Base-by-base conservation (phyloP, 1,140 invertebrate species). In the Drosophila pectinifera region DNA sequence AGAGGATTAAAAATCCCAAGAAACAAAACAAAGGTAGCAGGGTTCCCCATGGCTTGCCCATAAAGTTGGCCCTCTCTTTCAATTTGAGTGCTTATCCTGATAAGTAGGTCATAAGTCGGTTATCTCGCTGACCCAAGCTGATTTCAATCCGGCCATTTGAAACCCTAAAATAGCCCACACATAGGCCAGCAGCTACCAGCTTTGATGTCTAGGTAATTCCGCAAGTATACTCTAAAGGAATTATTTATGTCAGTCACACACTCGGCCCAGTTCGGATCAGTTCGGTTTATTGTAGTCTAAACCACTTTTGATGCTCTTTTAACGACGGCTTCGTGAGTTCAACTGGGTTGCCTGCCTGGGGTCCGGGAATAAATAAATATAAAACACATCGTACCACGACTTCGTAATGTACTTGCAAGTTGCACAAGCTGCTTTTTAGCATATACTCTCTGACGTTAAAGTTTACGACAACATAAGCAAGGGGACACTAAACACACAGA, bases 261-360 rank as follows among this genome's bases (percentile, higher is more conserved):
- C 16, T 1, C 48, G 24, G 16, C 16, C 1, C 48, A n/a, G 16
- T 13, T 7, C 11, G 18, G n/a, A n/a, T n/a, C n/a, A n/a, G 18
- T 13, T 43, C 28, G 14, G 36, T 38, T 46, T 58, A 58, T 59
- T 77, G 54, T 38, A 42, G 56, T 68, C 34, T 69, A 61, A 59
- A 53, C 74, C 73, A 77, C 49, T 55, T 69, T 61, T 77, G 63
- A 77, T 77, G 73, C 63, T 61, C 28, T 49, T 77, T 77, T 77
- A 77, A 77, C 73, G 74, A 77, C 55, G 63, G 55, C 24, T 59
- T 42, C 74, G 73, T 77, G 73, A 59, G 73, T 53, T 76, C 53
- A 59, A 43, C 73, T 41, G 18, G 20, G 24, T 7, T 31, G n/a
- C 8, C n/a, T 36, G 34, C 11, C 26, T 11, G 43, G 11, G 18